phyloP scores from a whole-genome alignment of 1,140 invertebrate genomes.

The Neotoxoptera formosana region DNA sequence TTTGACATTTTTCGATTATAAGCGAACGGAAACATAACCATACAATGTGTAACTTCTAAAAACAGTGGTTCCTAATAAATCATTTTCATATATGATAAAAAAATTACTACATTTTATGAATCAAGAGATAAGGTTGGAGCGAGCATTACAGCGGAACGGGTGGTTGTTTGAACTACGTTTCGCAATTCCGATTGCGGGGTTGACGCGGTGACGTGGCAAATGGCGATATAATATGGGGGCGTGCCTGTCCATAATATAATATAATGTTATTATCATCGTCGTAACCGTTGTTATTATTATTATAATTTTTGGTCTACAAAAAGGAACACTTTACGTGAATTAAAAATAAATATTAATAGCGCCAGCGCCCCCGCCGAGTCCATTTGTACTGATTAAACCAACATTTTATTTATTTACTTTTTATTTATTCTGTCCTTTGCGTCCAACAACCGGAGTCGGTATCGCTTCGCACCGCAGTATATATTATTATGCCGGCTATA shows the following conservation, averaged over 20 bases:
- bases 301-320: neutral
- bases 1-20: neutral
- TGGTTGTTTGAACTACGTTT: neutral
- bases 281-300: neutral
- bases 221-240: neutral
- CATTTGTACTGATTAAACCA: slow-evolving; percentile 54
- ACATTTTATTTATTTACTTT: slow-evolving; percentile 25
- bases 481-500: neutral
- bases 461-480: neutral
- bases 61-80: neutral
- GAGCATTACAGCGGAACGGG: neutral
- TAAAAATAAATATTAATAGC: slow-evolving; percentile 45
- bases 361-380: neutral
- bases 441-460: neutral
- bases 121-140: neutral
- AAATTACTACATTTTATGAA: neutral
- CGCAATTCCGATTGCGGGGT: neutral
- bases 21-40: neutral
- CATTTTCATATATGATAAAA: neutral
- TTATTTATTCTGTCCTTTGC: neutral
- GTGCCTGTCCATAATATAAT: neutral
- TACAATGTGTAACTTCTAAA: neutral
- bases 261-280: neutral
- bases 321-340: slow-evolving; percentile 32
- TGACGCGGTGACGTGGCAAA: neutral